Evolutionary conservation across 2,888 invertebrate genomes (phyloP).

Genomic region (Zaprionus obscuricornis): DNA sequence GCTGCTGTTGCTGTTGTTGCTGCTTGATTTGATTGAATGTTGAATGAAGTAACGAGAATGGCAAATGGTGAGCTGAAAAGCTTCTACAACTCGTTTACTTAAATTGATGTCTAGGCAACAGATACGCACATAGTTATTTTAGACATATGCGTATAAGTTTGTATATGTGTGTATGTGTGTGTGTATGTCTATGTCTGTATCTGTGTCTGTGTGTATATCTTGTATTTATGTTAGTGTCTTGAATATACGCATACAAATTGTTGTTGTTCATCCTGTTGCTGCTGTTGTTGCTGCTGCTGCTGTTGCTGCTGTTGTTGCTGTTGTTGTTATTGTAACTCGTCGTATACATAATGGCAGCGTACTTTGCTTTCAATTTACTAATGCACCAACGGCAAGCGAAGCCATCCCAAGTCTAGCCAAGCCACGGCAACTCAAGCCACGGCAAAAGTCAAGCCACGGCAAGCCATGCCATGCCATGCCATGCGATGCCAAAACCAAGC

Average conservation of each 20-base stretch:
- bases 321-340: no score
- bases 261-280: conserved; percentile 28
- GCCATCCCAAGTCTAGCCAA: no score
- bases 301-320: no score
- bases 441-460: no score
- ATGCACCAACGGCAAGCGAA: conserved; percentile 53
- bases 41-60: no score
- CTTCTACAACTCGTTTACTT: conserved; percentile 40
- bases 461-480: no score
- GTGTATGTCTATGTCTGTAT: conserved; percentile 20
- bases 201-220: conserved; percentile 5
- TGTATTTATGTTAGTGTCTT: conserved; percentile 61
- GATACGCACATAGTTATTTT: neutral
- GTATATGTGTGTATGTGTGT: conserved; percentile 8
- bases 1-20: no score
- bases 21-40: conserved; percentile 56
- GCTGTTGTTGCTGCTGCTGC: no score
- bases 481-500: no score
- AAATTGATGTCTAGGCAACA: conserved; percentile 36
- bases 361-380: conserved; percentile 74
- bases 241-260: conserved; percentile 49
- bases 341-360: conserved; percentile 47
- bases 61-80: conserved; percentile 46
- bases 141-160: no score
- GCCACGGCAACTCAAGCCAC: no score